Conservation (phyloP, 2,113 vertebrate genomes). For the Alaudala cheleensis region DNA sequence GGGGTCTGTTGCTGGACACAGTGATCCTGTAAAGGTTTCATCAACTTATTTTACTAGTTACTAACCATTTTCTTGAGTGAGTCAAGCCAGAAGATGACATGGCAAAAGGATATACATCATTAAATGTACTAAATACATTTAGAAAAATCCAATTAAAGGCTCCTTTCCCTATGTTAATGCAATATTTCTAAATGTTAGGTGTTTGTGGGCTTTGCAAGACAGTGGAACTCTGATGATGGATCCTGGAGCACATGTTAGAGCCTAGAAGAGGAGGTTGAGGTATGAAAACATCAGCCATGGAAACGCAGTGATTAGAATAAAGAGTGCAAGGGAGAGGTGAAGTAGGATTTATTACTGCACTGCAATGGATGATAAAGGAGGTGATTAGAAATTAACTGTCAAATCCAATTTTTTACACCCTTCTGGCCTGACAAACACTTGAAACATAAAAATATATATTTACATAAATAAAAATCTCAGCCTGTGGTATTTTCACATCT, state of each 20-base stretch:
- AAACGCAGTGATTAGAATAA: not conserved
- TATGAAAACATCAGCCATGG: not conserved
- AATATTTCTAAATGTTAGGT: not conserved
- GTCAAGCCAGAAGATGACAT: not conserved
- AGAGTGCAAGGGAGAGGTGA: not conserved
- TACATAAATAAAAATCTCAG: not conserved
- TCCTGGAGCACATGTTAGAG: not conserved
- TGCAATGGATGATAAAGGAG: slow-evolving; percentile 31
- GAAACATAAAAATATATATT: not conserved
- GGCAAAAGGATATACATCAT: not conserved
- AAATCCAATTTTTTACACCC: slow-evolving; percentile 24
- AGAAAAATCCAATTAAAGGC: not conserved
- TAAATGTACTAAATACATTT: not conserved
- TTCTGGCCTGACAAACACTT: not conserved
- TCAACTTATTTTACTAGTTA: not conserved
- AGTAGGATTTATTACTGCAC: slow-evolving; percentile 12
- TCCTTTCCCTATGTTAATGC: not conserved
- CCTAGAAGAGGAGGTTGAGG: not conserved
- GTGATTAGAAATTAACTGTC: slow-evolving; percentile 41
- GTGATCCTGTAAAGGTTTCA: not conserved
- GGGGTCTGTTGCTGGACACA: not conserved
- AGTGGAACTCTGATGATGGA: not conserved
- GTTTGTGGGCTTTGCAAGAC: not conserved
- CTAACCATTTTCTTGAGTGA: not conserved
- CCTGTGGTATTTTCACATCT: not conserved